These are phyloP conservation scores for Catamblyrhynchus diadema DNA, from an alignment of 2,797 vertebrate genomes.

Conservation along the genomic window DNA sequence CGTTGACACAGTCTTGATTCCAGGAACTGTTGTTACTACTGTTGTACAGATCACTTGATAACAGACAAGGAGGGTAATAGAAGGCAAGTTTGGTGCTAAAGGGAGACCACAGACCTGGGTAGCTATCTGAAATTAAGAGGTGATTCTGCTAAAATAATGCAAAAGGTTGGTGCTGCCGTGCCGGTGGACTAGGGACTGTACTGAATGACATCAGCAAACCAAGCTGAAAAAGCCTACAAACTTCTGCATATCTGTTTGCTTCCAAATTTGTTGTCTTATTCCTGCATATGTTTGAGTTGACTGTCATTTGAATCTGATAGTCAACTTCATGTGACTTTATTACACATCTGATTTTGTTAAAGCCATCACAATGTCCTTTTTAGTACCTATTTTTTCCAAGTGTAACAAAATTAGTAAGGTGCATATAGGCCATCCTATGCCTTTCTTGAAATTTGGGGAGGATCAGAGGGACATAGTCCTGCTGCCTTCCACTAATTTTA, in stretches of 20 bases:
- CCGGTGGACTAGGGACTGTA: background rate
- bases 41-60: background rate
- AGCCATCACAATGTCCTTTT: constrained; percentile 24
- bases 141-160: background rate
- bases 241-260: background rate
- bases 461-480: background rate
- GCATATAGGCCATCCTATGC: constrained; percentile 67
- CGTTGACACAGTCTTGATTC: constrained; percentile 51
- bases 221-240: background rate
- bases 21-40: constrained; percentile 28
- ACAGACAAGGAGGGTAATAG: background rate
- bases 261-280: background rate
- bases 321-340: background rate
- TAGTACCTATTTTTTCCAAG: background rate
- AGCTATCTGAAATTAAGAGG: background rate
- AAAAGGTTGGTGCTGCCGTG: background rate
- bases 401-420: constrained; percentile 48
- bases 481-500: constrained; percentile 33
- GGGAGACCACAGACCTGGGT: background rate
- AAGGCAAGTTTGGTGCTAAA: constrained; percentile 27
- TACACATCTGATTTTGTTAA: constrained; percentile 42
- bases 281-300: background rate
- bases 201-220: background rate
- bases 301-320: background rate
- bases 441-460: constrained; percentile 59